Percentiles rank a stretch among this genome's conserved stretches.
Conservation (phyloP, 2,888 invertebrate genomes). For the Drosophila paracracens region DNA sequence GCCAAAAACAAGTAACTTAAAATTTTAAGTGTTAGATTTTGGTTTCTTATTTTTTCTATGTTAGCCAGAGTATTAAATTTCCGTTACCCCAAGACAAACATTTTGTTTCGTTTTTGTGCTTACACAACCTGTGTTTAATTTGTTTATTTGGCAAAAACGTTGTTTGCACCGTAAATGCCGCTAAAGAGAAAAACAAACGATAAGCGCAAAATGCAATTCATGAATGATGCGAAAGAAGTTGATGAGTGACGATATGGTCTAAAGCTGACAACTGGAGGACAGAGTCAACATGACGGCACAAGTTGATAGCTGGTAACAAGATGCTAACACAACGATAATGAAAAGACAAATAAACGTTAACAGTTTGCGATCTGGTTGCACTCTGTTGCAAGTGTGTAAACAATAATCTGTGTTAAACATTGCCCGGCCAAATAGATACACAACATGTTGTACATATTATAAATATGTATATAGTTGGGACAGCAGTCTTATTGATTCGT, state of each 20-base stretch:
- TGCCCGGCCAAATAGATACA: not conserved
- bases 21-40: not conserved
- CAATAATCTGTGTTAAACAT: slow-evolving; percentile 13
- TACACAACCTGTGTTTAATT: slow-evolving; percentile 13
- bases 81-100: not conserved
- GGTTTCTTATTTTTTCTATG: not conserved
- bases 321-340: slow-evolving; percentile 13
- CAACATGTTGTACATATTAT: slow-evolving; percentile 16
- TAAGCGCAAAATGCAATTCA: slow-evolving; percentile 4
- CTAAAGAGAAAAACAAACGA: slow-evolving; percentile 18
- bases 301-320: not conserved
- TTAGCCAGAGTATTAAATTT: not conserved
- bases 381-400: slow-evolving; percentile 31
- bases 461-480: slow-evolving; percentile 17
- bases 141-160: slow-evolving; percentile 9
- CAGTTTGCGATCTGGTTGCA: slow-evolving; percentile 8
- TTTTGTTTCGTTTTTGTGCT: not conserved
- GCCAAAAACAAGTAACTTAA: no score
- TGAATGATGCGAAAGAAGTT: not conserved
- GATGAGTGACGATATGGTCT: not conserved
- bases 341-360: slow-evolving; percentile 28
- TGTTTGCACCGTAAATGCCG: slow-evolving; percentile 7
- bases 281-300: not conserved
- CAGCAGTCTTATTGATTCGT: slow-evolving; percentile 55
- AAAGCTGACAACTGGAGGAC: not conserved